Evolutionary conservation across 2,888 invertebrate genomes (phyloP), one percentile per base, ranked within the genome.

Genomic region (Hermodice carunculata): DNA sequence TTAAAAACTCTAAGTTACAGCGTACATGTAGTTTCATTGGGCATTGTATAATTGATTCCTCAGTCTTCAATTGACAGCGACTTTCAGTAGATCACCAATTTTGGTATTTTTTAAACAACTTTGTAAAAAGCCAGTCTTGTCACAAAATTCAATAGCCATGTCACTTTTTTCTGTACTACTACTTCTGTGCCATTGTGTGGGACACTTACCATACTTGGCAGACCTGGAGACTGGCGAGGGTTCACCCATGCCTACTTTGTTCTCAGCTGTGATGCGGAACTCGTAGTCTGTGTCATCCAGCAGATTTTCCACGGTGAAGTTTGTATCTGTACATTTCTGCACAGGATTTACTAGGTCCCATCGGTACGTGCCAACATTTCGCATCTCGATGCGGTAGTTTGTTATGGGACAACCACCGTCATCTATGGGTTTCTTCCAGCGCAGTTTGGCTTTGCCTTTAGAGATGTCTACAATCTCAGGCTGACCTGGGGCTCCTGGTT

Each of bases 261-360:
- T 96, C 74, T 91, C 91, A 0, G 95, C 94, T 78, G 91, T 90
- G 22, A 96, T 90, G 69, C 94, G 89, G 89, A 95, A 94, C 88
- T 92, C 90, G 81, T 96, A 96, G 78, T 93, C 77, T n/a, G 72
- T 74, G 52, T 79, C 78, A 5, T 77, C 76, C 51, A 73, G 69
- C 32, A 84, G 73, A 2, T 62, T 67, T 8, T 52, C 48, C 43
- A 77, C 69, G 3, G 68, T 73, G 67, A 61, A 76, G 28, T 37
- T 48, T 17, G 71, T 67, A 26, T 61, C 64, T 1, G 64, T 69
- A 31, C 71, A 53, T 42, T 43, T 61, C 11, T 64, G 66, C 4
- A 37, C 37, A 22, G 65, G 49, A 59, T 67, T 66, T 40, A 60
- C 60, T 6, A 48, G 40, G 60, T 60, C 61, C 44, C 52, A 53